A percentile compares a stretch with the other conserved stretches of the same genome.
Conservation (phyloP, 2,888 invertebrate species). For the Polietes domitor region DNA sequence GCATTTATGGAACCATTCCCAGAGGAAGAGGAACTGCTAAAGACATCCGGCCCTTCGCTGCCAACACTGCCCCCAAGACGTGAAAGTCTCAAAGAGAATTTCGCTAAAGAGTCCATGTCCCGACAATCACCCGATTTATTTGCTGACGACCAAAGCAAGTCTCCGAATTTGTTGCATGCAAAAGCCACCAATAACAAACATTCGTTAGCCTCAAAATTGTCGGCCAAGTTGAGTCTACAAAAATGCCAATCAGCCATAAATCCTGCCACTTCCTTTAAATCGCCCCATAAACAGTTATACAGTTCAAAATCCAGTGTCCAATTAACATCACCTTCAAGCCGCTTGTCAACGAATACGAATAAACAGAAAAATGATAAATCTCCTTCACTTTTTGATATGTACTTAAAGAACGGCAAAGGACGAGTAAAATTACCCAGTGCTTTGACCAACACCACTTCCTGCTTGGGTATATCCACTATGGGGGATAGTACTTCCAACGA, state of each 20-base stretch:
- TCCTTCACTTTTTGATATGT: conserved; percentile 72
- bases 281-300: conserved; percentile 18
- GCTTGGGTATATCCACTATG: conserved; percentile 39
- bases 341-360: conserved; percentile 40
- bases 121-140: conserved; percentile 75
- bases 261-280: background rate
- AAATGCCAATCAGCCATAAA: conserved; percentile 22
- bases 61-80: background rate
- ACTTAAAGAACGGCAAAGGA: conserved; percentile 71
- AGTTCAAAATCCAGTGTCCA: conserved; percentile 9
- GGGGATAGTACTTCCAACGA: background rate
- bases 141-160: conserved; percentile 63
- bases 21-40: conserved; percentile 73
- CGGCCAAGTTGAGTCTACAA: conserved; percentile 12
- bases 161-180: conserved; percentile 67
- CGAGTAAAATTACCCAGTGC: conserved; percentile 69
- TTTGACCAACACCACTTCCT: conserved; percentile 67
- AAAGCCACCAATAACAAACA: conserved; percentile 44
- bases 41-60: background rate
- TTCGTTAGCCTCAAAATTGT: conserved; percentile 43
- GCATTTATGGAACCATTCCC: conserved; percentile 82
- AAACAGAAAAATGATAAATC: conserved; percentile 59
- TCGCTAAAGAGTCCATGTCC: background rate
- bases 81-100: conserved; percentile 51
- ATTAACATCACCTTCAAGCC: conserved; percentile 40